A percentile compares a stretch with the other conserved stretches of the same genome.
phyloP scores from a whole-genome alignment of 30 jellyfish, hydroid and myxozoan species.

The Cassiopea xamachana region DNA sequence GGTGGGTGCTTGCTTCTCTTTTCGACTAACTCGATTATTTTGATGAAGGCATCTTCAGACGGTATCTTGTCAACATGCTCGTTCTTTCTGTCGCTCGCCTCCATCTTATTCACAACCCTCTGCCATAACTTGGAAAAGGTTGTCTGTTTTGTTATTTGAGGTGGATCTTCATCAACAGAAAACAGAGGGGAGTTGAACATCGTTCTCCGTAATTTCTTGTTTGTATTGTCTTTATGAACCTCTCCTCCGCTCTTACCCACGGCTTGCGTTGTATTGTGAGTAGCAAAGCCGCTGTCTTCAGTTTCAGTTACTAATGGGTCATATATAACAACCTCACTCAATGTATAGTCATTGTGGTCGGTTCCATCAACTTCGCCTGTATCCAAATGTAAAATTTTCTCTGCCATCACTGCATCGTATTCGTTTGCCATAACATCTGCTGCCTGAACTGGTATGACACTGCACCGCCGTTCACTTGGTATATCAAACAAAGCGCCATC shows the following conservation, averaged over 20 bases:
- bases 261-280: background rate
- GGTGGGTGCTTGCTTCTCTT: constrained; percentile 13
- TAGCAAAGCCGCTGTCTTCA: background rate
- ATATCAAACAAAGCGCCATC: background rate
- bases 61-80: constrained; percentile 1
- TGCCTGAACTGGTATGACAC: constrained; percentile 33
- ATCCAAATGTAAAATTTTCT: background rate
- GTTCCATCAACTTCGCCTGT: background rate
- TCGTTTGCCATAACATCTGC: constrained; percentile 27
- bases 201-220: background rate
- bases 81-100: background rate
- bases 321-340: background rate
- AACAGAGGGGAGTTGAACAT: background rate
- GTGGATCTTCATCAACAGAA: background rate
- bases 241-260: background rate
- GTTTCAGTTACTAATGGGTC: background rate
- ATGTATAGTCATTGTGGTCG: background rate
- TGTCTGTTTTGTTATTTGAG: background rate
- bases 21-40: constrained; percentile 36
- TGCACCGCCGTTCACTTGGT: constrained; percentile 1
- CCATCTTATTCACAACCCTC: background rate
- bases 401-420: background rate
- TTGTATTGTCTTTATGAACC: background rate
- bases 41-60: constrained; percentile 27
- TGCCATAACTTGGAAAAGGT: constrained; percentile 18